phyloP scores from a whole-genome alignment of 2,797 vertebrate genomes.

The Pampus argenteus region DNA sequence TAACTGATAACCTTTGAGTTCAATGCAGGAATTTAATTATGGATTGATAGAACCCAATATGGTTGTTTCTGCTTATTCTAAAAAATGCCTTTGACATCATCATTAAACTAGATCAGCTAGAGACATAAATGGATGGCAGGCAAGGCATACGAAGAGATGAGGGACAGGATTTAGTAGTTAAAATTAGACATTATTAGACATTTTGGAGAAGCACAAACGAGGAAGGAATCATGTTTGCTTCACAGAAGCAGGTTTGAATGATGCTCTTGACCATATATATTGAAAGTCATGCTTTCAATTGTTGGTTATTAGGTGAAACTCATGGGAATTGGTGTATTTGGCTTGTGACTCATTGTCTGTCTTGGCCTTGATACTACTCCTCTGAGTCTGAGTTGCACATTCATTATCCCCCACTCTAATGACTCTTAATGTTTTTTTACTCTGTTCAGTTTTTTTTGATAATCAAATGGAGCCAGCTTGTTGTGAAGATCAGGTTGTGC shows the following conservation, averaged over 20 bases:
- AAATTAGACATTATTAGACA: neutral
- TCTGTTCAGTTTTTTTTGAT: neutral
- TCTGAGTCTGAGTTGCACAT: constrained; percentile 35
- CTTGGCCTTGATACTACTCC: constrained; percentile 43
- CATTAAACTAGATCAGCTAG: neutral
- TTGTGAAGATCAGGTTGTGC: constrained; percentile 4
- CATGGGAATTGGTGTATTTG: constrained; percentile 43
- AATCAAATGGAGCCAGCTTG: constrained; percentile 16
- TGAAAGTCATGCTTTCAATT: constrained; percentile 23
- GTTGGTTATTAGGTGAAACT: constrained; percentile 33
- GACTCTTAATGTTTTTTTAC: constrained; percentile 35
- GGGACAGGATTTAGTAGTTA: neutral
- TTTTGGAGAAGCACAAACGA: neutral
- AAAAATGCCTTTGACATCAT: too few species aligned
- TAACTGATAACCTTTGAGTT: too few species aligned
- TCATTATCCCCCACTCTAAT: constrained; percentile 48
- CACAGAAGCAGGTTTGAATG: too few species aligned
- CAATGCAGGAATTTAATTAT: too few species aligned
- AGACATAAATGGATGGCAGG: neutral
- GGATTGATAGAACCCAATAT: too few species aligned
- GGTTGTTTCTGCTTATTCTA: too few species aligned
- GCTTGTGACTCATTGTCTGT: constrained; percentile 57
- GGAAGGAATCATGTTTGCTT: too few species aligned
- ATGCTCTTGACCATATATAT: constrained; percentile 21
- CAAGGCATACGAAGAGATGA: constrained; percentile 14